phyloP scores from a whole-genome alignment of 2,888 invertebrate species.

The Drosophila anomelani region DNA sequence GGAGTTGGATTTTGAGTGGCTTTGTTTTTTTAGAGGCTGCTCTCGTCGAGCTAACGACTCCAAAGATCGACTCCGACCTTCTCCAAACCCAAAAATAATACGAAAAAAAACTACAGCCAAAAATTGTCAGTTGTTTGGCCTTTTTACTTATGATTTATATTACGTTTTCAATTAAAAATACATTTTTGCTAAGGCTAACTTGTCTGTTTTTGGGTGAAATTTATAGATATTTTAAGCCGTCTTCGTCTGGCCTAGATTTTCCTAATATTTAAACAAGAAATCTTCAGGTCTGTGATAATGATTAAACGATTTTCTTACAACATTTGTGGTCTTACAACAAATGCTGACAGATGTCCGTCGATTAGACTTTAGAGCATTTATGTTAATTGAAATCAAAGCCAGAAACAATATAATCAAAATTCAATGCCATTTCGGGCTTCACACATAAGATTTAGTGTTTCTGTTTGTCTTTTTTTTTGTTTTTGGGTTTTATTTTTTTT shows the following conservation, averaged over 20 bases:
- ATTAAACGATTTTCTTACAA: slow-evolving; percentile 31
- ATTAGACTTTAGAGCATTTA: slow-evolving; percentile 54
- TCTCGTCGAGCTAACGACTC: slow-evolving; percentile 65
- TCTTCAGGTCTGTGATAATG: slow-evolving; percentile 4
- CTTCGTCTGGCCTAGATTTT: background rate
- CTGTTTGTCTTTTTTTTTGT: slow-evolving; percentile 1
- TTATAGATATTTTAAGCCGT: slow-evolving; percentile 12
- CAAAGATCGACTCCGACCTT: slow-evolving; percentile 65
- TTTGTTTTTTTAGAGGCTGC: slow-evolving; percentile 49
- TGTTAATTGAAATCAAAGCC: slow-evolving; percentile 51
- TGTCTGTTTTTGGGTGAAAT: slow-evolving; percentile 31
- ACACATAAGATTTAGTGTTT: slow-evolving; percentile 26
- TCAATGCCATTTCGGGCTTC: slow-evolving; percentile 59
- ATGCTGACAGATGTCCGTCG: slow-evolving; percentile 27
- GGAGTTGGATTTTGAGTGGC: slow-evolving; percentile 19
- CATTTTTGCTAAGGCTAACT: slow-evolving; percentile 51
- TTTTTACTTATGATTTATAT: slow-evolving; percentile 68
- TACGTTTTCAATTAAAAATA: slow-evolving; percentile 57
- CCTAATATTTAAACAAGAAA: slow-evolving; percentile 18
- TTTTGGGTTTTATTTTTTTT: background rate
- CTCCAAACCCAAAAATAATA: slow-evolving; percentile 26
- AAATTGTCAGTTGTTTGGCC: slow-evolving; percentile 54
- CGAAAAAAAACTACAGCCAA: slow-evolving; percentile 29
- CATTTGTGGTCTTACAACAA: slow-evolving; percentile 30
- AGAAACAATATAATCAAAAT: slow-evolving; percentile 62